Evolutionary conservation across 2,113 vertebrate genomes (phyloP).

Genomic region (Garra rufa): DNA sequence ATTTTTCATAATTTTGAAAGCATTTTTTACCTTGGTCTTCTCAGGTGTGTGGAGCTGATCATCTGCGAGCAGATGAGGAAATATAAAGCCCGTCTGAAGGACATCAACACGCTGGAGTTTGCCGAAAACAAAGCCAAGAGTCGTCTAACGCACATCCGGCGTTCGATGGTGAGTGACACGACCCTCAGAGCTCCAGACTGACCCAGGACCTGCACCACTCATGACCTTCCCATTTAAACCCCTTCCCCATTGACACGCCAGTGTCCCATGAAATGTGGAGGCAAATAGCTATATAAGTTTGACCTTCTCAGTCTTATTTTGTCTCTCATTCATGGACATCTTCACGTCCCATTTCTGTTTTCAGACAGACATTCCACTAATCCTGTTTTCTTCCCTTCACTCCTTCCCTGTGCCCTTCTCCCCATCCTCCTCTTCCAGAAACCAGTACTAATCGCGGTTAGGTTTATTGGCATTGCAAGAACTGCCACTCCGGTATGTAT

Average conservation of each 20-base stretch:
- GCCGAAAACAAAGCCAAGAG: slow-evolving; percentile 97
- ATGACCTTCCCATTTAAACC: background rate
- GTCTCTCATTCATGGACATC: slow-evolving; percentile 2
- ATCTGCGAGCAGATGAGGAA: slow-evolving; percentile 97
- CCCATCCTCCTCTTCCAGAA: slow-evolving; percentile 86
- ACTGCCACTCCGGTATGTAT: slow-evolving; percentile 81
- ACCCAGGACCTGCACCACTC: background rate
- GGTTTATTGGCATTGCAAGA: slow-evolving; percentile 99
- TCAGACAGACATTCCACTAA: slow-evolving; percentile 53
- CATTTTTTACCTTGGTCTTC: too few relatives aligned
- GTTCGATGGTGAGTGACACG: slow-evolving; percentile 90
- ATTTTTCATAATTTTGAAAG: too few relatives aligned
- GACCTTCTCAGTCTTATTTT: background rate
- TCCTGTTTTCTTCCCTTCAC: slow-evolving; percentile 73
- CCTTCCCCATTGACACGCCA: background rate
- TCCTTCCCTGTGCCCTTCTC: slow-evolving; percentile 66
- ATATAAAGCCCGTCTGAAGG: slow-evolving; percentile 93
- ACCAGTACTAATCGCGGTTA: slow-evolving; percentile 99
- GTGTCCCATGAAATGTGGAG: background rate
- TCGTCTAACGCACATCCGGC: slow-evolving; percentile 90
- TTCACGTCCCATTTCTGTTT: slow-evolving; percentile 29
- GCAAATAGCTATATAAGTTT: background rate
- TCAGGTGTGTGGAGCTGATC: slow-evolving; percentile 93
- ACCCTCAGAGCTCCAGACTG: background rate
- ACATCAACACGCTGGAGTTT: slow-evolving; percentile 96